phyloP scores from a whole-genome alignment of 2,797 vertebrate species.

The Lepus townsendii region DNA sequence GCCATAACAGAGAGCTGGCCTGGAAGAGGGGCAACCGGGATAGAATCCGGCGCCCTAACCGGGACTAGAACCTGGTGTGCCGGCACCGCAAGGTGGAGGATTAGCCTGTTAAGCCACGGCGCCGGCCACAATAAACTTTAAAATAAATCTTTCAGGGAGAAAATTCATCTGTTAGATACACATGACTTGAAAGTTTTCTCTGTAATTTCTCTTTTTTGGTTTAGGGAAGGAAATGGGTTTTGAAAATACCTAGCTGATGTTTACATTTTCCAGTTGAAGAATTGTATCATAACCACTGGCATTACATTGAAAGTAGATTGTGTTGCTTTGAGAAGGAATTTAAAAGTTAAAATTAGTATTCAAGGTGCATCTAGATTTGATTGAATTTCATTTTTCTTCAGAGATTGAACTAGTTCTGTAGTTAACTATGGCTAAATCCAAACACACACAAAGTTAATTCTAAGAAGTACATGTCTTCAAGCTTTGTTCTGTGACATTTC shows the following conservation, averaged over 20 bases:
- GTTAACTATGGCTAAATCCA: conserved; percentile 39
- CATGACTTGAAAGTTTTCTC: not conserved
- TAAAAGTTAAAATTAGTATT: conserved; percentile 30
- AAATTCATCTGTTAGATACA: not conserved
- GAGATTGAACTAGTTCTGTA: conserved; percentile 30
- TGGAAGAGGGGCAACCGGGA: too few relatives aligned
- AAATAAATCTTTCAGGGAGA: not conserved
- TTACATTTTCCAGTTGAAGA: conserved; percentile 40
- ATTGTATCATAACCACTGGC: not conserved
- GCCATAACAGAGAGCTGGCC: too few relatives aligned
- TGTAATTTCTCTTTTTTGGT: not conserved
- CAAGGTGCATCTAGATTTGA: conserved; percentile 55
- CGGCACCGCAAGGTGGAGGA: too few relatives aligned
- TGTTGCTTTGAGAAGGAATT: not conserved
- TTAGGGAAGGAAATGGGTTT: not conserved
- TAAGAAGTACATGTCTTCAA: conserved; percentile 34
- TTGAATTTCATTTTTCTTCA: not conserved
- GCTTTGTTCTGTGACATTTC: conserved; percentile 44
- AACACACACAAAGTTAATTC: conserved; percentile 30
- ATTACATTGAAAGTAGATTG: not conserved
- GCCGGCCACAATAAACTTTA: not conserved
- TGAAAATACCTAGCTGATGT: not conserved
- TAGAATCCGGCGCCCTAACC: too few relatives aligned
- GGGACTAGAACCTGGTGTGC: too few relatives aligned
- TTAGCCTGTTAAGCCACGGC: too few relatives aligned